Conservation (phyloP, 1,140 invertebrate species). For the Platorchestia sp. region DNA sequence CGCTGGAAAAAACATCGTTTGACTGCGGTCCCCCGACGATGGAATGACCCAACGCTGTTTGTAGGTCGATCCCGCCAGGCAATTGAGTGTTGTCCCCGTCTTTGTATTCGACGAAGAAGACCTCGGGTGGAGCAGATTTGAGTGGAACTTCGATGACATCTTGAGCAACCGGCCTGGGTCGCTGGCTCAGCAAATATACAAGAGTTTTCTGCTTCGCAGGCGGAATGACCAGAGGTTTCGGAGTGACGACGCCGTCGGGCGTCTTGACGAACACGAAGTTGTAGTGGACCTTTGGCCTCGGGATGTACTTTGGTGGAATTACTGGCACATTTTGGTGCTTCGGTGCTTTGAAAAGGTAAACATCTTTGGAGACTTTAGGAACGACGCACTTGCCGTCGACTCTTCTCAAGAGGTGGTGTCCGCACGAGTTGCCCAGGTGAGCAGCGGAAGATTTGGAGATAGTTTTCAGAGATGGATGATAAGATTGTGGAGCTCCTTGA, state of each 20-base stretch:
- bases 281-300: conserved; percentile 56
- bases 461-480: background rate
- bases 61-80: conserved; percentile 46
- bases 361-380: conserved; percentile 50
- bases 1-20: background rate
- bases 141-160: conserved; percentile 51
- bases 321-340: background rate
- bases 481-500: background rate
- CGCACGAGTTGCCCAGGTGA: background rate
- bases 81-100: conserved; percentile 54
- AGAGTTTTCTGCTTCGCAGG: conserved; percentile 55
- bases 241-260: background rate
- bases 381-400: conserved; percentile 56
- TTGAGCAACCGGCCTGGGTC: background rate
- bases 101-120: conserved; percentile 56
- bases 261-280: conserved; percentile 56
- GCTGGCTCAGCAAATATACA: conserved; percentile 50
- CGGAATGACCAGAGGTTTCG: conserved; percentile 47
- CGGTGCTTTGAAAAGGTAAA: conserved; percentile 44
- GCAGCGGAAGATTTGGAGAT: background rate
- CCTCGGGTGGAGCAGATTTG: background rate
- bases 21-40: background rate
- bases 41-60: conserved; percentile 19
- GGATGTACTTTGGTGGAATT: conserved; percentile 38
- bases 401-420: background rate